A percentile compares a stretch with the other conserved stretches of the same genome.
Evolutionary conservation across 2,888 invertebrate species (phyloP).

Genomic region (Zeuzera pyrina): DNA sequence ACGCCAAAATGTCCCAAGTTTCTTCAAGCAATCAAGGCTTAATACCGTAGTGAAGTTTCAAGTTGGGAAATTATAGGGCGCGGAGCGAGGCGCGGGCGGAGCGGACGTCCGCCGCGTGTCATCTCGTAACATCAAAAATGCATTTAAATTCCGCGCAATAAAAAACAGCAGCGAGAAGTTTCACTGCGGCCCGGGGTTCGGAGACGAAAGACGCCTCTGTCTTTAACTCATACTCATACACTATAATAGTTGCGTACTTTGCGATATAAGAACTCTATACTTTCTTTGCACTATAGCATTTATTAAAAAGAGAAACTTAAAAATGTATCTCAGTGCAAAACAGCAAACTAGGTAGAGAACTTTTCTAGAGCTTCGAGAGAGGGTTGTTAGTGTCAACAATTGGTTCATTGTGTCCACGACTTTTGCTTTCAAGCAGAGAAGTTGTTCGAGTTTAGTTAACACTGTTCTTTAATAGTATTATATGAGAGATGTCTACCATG

Average conservation of each 20-base stretch:
- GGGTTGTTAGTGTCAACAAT: too few relatives aligned
- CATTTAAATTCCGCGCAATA: constrained; percentile 74
- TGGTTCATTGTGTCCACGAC: too few relatives aligned
- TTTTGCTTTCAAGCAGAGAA: too few relatives aligned
- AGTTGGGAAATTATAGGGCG: constrained; percentile 72
- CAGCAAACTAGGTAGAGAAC: too few relatives aligned
- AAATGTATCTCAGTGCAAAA: too few relatives aligned
- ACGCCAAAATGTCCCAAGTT: constrained; percentile 72
- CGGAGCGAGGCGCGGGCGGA: constrained; percentile 37
- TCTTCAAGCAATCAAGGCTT: constrained; percentile 73
- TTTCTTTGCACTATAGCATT: neutral
- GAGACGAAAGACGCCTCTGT: constrained; percentile 48
- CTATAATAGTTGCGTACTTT: constrained; percentile 38
- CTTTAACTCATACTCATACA: constrained; percentile 27
- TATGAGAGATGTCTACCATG: too few relatives aligned
- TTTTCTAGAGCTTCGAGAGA: too few relatives aligned
- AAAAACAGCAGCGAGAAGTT: constrained; percentile 70
- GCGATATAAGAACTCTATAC: constrained; percentile 32
- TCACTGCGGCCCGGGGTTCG: constrained; percentile 60
- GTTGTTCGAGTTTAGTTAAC: too few relatives aligned
- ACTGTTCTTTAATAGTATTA: too few relatives aligned
- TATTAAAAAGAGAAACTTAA: neutral
- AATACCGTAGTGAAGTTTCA: constrained; percentile 72
- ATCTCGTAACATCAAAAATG: constrained; percentile 75
- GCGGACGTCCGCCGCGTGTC: constrained; percentile 71